Percentiles rank a stretch among this genome's conserved stretches.
phyloP scores from a whole-genome alignment of 1,140 invertebrate genomes.

The Macrobrachium nipponense region DNA sequence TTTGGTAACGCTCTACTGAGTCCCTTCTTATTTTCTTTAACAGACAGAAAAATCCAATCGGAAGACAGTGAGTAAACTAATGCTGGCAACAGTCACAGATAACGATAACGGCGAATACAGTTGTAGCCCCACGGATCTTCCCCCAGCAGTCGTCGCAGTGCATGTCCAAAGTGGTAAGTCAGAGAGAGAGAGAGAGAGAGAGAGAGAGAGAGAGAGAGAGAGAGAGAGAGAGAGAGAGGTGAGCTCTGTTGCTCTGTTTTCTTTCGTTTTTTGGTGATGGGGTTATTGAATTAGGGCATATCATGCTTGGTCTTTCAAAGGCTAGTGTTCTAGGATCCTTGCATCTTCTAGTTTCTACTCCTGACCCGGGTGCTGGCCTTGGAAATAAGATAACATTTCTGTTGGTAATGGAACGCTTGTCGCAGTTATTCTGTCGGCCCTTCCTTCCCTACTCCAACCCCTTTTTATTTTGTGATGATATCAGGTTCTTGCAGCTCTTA shows the following conservation, averaged over 20 bases:
- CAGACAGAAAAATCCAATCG: slow-evolving; percentile 37
- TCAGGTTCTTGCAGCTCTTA: too few relatives aligned
- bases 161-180: slow-evolving; percentile 41
- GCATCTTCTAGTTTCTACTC: too few relatives aligned
- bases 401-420: too few relatives aligned
- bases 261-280: neutral
- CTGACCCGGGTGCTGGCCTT: neutral
- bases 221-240: slow-evolving; percentile 4
- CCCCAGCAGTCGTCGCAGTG: slow-evolving; percentile 35
- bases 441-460: too few relatives aligned
- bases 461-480: too few relatives aligned
- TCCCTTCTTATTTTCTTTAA: neutral
- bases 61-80: slow-evolving; percentile 42
- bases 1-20: neutral
- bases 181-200: slow-evolving; percentile 1
- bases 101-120: slow-evolving; percentile 36
- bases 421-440: too few relatives aligned
- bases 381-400: neutral
- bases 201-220: neutral
- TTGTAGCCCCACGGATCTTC: slow-evolving; percentile 39
- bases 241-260: neutral
- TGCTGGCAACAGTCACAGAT: slow-evolving; percentile 30
- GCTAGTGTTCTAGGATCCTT: too few relatives aligned
- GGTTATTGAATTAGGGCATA: neutral
- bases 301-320: neutral